A percentile compares a stretch with the other conserved stretches of the same genome.
Conservation (phyloP, 2,113 vertebrate genomes). For the Dasyornis broadbenti region DNA sequence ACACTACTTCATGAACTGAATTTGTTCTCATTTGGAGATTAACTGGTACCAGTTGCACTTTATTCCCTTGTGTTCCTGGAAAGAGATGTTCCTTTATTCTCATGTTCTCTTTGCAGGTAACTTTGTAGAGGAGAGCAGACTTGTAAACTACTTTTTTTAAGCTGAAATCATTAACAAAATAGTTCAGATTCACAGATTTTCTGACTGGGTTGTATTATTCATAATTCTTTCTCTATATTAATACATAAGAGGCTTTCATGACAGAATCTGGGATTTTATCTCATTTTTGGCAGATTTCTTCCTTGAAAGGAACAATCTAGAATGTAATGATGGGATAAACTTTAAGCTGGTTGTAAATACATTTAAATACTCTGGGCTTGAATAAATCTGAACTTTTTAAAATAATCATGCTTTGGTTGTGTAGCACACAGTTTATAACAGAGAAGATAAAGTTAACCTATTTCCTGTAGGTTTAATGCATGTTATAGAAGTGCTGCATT, state of each 20-base stretch:
- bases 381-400: slow-evolving; percentile 10
- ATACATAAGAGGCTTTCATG: slow-evolving; percentile 18
- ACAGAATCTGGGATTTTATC: slow-evolving; percentile 11
- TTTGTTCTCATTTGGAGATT: not conserved
- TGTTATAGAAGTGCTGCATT: not conserved
- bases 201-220: not conserved
- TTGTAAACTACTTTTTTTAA: not conserved
- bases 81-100: not conserved
- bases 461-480: not conserved
- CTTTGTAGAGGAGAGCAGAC: not conserved
- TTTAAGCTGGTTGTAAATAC: slow-evolving; percentile 50
- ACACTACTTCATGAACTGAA: not conserved
- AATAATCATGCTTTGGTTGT: not conserved
- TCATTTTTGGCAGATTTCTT: slow-evolving; percentile 22
- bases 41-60: not conserved
- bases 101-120: not conserved
- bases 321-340: not conserved
- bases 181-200: not conserved
- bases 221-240: not conserved
- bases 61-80: not conserved
- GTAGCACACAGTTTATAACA: not conserved
- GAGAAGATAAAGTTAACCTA: not conserved
- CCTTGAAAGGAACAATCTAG: not conserved
- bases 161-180: not conserved
- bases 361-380: not conserved